Conservation (phyloP, 2,797 vertebrate species). For the Limosa lapponica region DNA sequence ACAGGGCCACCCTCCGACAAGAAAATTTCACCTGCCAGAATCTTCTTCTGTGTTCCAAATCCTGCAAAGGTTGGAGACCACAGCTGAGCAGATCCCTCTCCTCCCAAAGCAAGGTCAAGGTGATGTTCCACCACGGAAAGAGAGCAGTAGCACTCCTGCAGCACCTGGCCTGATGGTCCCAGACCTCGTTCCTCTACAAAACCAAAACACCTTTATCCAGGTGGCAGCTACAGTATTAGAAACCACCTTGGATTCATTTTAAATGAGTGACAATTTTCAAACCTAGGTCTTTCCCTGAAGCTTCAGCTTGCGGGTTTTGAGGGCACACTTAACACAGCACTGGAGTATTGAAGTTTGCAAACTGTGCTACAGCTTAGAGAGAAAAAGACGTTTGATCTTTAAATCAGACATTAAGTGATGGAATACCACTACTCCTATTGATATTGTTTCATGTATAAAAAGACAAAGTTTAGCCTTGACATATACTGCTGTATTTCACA, state of each 20-base stretch:
- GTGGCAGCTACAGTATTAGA: not conserved
- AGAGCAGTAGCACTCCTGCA: not conserved
- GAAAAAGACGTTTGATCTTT: not conserved
- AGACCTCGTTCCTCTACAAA: not conserved
- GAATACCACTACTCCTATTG: not conserved
- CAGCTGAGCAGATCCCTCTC: not conserved
- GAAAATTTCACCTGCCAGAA: not conserved
- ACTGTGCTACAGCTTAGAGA: not conserved
- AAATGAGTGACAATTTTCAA: not conserved
- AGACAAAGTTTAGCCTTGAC: not conserved
- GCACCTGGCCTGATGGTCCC: not conserved
- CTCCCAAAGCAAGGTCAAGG: not conserved
- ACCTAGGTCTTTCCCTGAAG: not conserved
- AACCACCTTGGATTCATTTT: not conserved
- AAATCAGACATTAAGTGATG: not conserved
- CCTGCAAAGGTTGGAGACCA: accelerated
- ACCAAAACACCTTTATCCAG: not conserved
- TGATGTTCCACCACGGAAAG: accelerated
- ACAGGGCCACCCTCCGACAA: not conserved
- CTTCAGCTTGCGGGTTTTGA: not conserved
- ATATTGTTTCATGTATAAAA: not conserved
- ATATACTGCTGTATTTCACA: not conserved
- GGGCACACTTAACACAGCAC: not conserved
- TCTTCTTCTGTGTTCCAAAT: not conserved
- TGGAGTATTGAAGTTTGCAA: not conserved